Percentiles rank a stretch among this genome's conserved stretches.
These are phyloP conservation scores for Fukomys damarensis DNA, from an alignment of 2,113 vertebrate genomes.

Conservation along the genomic window DNA sequence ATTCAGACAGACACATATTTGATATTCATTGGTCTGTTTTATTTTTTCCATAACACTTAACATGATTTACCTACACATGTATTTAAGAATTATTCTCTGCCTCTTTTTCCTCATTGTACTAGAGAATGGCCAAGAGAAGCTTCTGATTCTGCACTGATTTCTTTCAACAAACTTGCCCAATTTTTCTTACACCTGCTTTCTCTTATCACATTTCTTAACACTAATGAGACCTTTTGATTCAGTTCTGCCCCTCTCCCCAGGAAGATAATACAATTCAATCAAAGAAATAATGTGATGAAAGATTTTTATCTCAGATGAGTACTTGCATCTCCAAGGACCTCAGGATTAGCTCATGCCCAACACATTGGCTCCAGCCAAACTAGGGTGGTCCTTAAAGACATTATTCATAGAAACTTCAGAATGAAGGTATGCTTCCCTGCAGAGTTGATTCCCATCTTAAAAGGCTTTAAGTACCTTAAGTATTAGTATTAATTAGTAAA, in stretches of 20 bases:
- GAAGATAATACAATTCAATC: neutral
- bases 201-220: neutral
- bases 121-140: neutral
- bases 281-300: neutral
- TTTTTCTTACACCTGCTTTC: neutral
- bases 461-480: neutral
- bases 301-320: neutral
- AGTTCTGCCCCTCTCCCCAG: neutral
- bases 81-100: neutral
- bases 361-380: neutral
- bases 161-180: neutral
- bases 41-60: neutral
- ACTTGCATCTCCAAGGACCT: neutral
- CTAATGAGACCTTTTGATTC: neutral
- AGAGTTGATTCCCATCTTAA: slow-evolving; percentile 1
- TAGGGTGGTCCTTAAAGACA: neutral
- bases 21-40: neutral
- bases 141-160: neutral
- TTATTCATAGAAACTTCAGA: slow-evolving; percentile 28
- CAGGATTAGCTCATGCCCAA: neutral
- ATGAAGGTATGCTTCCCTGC: neutral
- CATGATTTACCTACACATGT: neutral
- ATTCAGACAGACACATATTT: neutral
- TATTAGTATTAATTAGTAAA: neutral
- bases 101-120: neutral